Percentiles rank a stretch among this genome's conserved stretches.
phyloP scores from a whole-genome alignment of 2,113 vertebrate genomes.

The Macquaria ambigua region DNA sequence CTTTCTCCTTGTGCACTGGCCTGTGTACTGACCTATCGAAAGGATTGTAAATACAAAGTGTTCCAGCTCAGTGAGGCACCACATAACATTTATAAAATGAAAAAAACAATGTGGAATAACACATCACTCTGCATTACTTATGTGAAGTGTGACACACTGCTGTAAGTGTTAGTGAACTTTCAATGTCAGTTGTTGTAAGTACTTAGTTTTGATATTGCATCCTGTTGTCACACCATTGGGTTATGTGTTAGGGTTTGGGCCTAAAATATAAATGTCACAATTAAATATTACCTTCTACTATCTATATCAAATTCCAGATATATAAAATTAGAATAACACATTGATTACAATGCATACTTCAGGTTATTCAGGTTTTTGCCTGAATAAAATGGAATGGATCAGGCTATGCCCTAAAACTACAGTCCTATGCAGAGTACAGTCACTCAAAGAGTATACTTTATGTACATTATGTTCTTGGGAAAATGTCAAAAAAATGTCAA shows the following conservation, averaged over 20 bases:
- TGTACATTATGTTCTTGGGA: not conserved
- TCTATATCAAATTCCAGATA: not conserved
- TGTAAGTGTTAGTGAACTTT: not conserved
- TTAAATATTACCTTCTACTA: not conserved
- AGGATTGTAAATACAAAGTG: constrained; percentile 11
- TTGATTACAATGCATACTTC: not conserved
- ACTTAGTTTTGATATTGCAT: not conserved
- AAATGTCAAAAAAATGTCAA: not conserved
- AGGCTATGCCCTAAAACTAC: too few species aligned
- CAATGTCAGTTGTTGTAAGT: too few species aligned
- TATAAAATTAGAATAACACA: not conserved
- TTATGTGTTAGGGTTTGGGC: not conserved
- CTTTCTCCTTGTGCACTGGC: constrained; percentile 23
- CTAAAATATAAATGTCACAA: not conserved
- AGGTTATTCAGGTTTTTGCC: not conserved
- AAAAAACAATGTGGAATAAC: not conserved
- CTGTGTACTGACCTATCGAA: constrained; percentile 4
- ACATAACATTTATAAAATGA: not conserved
- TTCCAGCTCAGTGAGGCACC: constrained; percentile 13
- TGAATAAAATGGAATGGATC: not conserved
- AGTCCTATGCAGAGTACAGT: too few species aligned
- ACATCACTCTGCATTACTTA: not conserved
- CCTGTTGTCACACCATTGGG: not conserved
- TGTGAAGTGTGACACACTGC: not conserved
- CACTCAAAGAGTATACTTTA: not conserved